Evolutionary conservation across 2,113 vertebrate species (phyloP).

Genomic region (Pungitius pungitius): DNA sequence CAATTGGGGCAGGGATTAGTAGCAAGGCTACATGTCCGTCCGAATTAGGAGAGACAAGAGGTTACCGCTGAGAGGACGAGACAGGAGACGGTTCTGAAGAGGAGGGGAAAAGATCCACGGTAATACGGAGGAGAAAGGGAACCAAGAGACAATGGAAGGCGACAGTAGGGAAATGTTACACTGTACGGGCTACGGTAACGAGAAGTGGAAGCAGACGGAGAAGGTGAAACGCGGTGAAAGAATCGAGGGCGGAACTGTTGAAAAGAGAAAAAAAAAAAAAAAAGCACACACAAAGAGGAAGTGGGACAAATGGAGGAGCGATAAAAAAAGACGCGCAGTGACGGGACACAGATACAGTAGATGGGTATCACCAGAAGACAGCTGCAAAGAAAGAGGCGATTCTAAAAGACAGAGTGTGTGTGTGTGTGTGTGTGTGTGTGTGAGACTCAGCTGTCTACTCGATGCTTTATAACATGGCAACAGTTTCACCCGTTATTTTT

Average conservation of each 20-base stretch:
- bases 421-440: neutral
- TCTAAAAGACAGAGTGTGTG: neutral
- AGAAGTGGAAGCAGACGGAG: neutral
- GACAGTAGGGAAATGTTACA: neutral
- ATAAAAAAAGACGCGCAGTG: neutral
- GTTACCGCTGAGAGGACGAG: neutral
- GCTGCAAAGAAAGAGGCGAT: neutral
- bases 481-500: conserved; percentile 56
- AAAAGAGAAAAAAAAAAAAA: neutral
- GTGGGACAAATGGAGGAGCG: neutral
- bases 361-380: conserved; percentile 12
- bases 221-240: neutral
- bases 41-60: conserved; percentile 9
- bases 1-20: neutral
- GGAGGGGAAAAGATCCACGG: neutral
- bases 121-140: neutral
- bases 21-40: conserved; percentile 1
- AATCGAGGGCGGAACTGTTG: neutral
- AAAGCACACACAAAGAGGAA: neutral
- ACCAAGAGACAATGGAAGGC: neutral
- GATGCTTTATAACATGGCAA: conserved; percentile 30
- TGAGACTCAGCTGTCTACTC: neutral
- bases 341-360: neutral
- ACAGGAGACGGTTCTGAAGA: neutral
- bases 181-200: neutral